phyloP scores from a whole-genome alignment of 2,797 vertebrate species.

The Pantherophis vulpinus region DNA sequence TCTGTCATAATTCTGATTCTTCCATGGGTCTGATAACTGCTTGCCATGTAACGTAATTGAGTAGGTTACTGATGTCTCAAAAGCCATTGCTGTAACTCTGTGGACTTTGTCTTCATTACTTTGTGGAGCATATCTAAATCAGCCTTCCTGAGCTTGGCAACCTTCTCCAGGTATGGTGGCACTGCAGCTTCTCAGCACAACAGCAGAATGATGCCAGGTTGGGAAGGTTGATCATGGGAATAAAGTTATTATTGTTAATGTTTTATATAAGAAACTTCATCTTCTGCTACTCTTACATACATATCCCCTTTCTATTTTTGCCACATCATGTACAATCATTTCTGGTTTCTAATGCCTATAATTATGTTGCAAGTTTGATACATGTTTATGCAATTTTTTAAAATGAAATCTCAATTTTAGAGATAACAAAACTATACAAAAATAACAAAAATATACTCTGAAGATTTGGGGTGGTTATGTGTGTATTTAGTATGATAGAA shows the following conservation, averaged over 20 bases:
- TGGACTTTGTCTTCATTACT: neutral
- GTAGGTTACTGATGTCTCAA: neutral
- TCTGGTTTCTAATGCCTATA: neutral
- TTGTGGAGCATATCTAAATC: neutral
- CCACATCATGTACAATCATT: neutral
- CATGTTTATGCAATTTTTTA: neutral
- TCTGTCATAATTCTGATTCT: neutral
- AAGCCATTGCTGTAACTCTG: neutral
- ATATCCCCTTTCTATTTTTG: neutral
- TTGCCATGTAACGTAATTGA: neutral
- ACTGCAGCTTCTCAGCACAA: neutral
- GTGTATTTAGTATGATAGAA: neutral
- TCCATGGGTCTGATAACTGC: neutral
- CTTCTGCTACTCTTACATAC: neutral
- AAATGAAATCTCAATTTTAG: neutral
- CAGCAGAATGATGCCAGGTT: neutral
- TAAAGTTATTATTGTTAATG: neutral
- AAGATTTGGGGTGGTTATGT: neutral
- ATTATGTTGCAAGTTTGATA: neutral
- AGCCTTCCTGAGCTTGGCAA: neutral
- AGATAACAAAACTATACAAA: neutral
- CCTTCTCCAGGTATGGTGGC: neutral
- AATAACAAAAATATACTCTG: neutral
- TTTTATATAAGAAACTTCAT: neutral
- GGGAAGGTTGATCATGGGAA: neutral